These are phyloP conservation scores for Sus scrofa DNA, from an alignment of 2,113 vertebrate genomes.

Conservation along the genomic window DNA sequence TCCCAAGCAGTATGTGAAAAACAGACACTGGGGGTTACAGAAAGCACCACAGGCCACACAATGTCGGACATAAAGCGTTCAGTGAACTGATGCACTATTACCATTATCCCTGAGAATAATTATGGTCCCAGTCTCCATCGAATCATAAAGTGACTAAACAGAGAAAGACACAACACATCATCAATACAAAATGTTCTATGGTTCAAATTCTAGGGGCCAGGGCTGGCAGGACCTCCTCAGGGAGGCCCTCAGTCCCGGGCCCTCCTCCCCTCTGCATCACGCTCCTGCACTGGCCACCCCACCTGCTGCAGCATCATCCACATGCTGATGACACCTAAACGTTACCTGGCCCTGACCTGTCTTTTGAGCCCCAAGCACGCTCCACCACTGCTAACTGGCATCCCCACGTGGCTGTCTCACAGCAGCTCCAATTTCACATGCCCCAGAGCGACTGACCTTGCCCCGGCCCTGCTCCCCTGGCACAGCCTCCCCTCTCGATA, in stretches of 20 bases:
- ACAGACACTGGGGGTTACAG: neutral
- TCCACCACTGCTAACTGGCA: neutral
- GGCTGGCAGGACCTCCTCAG: neutral
- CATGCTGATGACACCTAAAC: neutral
- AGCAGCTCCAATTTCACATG: neutral
- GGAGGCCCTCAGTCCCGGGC: neutral
- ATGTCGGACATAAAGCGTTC: neutral
- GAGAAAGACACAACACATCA: neutral
- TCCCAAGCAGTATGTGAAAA: neutral
- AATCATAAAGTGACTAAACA: neutral
- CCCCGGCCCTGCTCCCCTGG: neutral
- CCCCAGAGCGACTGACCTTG: neutral
- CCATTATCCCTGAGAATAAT: neutral
- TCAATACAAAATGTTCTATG: neutral
- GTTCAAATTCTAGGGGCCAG: neutral
- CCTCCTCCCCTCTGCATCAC: neutral
- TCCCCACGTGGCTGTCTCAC: neutral
- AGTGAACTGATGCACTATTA: neutral
- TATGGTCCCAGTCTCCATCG: neutral
- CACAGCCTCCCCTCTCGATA: neutral
- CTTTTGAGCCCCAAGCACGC: neutral
- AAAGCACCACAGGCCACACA: neutral
- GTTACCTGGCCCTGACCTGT: neutral
- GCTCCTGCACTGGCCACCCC: neutral
- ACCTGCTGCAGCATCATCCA: too few relatives aligned